These are phyloP conservation scores for Calyptommatus sinebrachiatus DNA, from an alignment of 2,113 vertebrate genomes.

Conservation along the genomic window DNA sequence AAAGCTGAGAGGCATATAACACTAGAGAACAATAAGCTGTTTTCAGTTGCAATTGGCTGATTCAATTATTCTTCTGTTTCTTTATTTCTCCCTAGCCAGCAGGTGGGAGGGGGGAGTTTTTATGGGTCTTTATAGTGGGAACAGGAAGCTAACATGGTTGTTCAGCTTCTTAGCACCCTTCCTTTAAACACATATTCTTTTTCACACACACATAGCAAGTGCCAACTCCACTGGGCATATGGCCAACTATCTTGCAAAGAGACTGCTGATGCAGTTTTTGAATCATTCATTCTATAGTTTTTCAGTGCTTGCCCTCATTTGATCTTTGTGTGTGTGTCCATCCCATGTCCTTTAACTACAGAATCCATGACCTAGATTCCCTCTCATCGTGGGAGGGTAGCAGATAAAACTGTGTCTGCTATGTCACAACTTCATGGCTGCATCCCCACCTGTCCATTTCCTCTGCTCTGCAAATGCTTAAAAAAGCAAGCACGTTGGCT, in stretches of 20 bases:
- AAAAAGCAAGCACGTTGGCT: too few species aligned
- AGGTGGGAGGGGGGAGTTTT: slow-evolving; percentile 42
- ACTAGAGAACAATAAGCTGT: slow-evolving; percentile 30
- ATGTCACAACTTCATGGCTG: neutral
- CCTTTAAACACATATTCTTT: slow-evolving; percentile 15
- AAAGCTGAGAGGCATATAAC: slow-evolving; percentile 29
- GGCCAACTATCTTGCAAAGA: slow-evolving; percentile 27
- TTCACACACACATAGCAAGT: slow-evolving; percentile 9
- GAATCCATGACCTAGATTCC: slow-evolving; percentile 43
- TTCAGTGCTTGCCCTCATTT: slow-evolving; percentile 38
- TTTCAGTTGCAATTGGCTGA: slow-evolving; percentile 21
- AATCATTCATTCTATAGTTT: neutral
- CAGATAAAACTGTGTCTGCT: slow-evolving; percentile 36
- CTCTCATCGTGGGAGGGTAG: slow-evolving; percentile 19
- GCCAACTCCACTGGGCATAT: slow-evolving; percentile 16
- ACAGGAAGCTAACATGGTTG: slow-evolving; percentile 33
- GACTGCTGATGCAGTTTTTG: neutral
- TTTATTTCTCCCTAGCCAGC: neutral
- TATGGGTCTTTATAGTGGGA: slow-evolving; percentile 25
- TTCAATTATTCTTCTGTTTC: slow-evolving; percentile 37
- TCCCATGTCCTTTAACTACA: slow-evolving; percentile 32
- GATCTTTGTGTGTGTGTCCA: neutral
- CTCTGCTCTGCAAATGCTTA: too few species aligned
- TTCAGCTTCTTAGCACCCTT: slow-evolving; percentile 13
- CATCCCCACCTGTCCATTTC: neutral